These are phyloP conservation scores for Hiodon alosoides DNA, from an alignment of 2,113 vertebrate species.

Conservation along the genomic window DNA sequence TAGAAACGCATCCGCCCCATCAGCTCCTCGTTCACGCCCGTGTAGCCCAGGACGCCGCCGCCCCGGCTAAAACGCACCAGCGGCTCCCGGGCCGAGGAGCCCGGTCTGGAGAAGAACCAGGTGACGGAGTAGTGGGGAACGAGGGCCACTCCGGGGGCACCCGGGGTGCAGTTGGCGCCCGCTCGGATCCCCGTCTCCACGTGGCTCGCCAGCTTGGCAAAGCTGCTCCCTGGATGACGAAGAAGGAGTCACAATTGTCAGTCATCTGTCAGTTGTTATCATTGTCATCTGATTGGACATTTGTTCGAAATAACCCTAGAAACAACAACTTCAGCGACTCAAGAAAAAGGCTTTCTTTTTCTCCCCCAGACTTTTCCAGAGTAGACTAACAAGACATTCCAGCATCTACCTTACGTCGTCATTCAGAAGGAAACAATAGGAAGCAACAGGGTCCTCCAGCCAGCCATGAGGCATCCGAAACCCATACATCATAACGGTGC, in stretches of 20 bases:
- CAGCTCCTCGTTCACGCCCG: slow-evolving; percentile 10
- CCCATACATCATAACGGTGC: no score
- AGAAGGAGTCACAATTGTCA: neutral
- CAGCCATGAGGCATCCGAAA: no score
- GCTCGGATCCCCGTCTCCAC: slow-evolving; percentile 37
- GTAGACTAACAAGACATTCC: no score
- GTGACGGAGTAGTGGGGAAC: slow-evolving; percentile 41
- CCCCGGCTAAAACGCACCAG: slow-evolving; percentile 44
- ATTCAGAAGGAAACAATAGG: no score
- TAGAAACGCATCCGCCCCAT: slow-evolving; percentile 44
- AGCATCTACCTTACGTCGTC: no score
- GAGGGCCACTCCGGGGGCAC: slow-evolving; percentile 26
- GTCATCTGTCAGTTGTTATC: no score
- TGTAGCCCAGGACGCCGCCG: slow-evolving; percentile 46
- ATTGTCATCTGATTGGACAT: no score
- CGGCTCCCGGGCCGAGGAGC: neutral
- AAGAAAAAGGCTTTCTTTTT: no score
- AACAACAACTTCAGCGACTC: no score
- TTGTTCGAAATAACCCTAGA: no score
- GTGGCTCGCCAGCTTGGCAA: slow-evolving; percentile 30
- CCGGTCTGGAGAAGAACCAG: slow-evolving; percentile 41
- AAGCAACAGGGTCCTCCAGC: no score
- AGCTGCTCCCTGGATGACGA: slow-evolving; percentile 38
- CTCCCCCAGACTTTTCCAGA: no score
- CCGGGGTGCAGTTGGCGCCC: slow-evolving; percentile 44